Conservation (phyloP, 2,113 vertebrate genomes). For the Nestor notabilis region DNA sequence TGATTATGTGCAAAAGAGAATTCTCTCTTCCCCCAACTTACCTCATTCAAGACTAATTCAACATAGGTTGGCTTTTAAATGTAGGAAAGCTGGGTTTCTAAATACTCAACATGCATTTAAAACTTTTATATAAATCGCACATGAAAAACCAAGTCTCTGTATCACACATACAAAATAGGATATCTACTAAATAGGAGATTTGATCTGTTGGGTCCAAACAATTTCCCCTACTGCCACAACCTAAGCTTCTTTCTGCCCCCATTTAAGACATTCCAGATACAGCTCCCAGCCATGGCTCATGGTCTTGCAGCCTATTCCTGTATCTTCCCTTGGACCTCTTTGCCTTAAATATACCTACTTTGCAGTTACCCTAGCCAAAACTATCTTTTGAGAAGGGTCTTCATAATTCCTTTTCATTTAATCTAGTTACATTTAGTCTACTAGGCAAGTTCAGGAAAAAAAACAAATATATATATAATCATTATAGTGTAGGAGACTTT, state of each 20-base stretch:
- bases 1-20: not conserved
- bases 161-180: not conserved
- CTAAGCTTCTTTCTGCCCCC: not conserved
- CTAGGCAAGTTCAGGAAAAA: not conserved
- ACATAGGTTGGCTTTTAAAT: not conserved
- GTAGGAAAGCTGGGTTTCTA: not conserved
- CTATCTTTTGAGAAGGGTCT: not conserved
- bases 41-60: not conserved
- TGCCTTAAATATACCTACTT: not conserved
- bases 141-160: not conserved
- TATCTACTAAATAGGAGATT: not conserved
- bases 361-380: not conserved
- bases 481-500: not conserved
- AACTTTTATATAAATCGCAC: not conserved
- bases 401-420: not conserved
- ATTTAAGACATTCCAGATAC: not conserved
- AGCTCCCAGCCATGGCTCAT: not conserved
- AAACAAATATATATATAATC: not conserved
- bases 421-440: not conserved
- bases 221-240: not conserved
- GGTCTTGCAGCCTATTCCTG: not conserved
- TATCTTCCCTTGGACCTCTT: not conserved
- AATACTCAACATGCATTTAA: not conserved
- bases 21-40: not conserved
- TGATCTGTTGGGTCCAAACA: not conserved